These are phyloP conservation scores for Augochlorella aurata DNA, from an alignment of 2,888 invertebrate genomes.

Conservation along the genomic window DNA sequence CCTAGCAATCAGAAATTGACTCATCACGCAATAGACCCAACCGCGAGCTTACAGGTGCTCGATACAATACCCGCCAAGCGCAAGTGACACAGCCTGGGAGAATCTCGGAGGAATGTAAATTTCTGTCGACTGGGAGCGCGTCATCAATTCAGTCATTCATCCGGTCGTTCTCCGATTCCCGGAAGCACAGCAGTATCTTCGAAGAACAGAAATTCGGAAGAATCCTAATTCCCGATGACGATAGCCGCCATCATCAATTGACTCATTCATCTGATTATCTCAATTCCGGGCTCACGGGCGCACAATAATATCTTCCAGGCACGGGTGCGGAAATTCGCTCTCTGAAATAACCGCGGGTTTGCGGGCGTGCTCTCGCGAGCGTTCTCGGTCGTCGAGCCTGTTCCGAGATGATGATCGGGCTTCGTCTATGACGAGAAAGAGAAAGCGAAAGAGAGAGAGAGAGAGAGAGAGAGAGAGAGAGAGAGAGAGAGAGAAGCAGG, in stretches of 20 bases:
- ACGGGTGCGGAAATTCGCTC: constrained; percentile 68
- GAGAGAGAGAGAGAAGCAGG: background rate
- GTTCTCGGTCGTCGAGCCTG: constrained; percentile 55
- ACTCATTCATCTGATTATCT: constrained; percentile 4
- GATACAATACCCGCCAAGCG: too few relatives aligned
- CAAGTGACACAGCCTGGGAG: too few relatives aligned
- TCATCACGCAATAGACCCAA: too few relatives aligned
- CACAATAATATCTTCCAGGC: constrained; percentile 67
- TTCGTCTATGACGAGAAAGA: constrained; percentile 54
- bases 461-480: background rate
- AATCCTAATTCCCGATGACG: background rate
- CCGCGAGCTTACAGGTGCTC: too few relatives aligned
- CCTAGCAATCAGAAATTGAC: too few relatives aligned
- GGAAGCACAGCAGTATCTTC: background rate
- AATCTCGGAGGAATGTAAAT: too few relatives aligned
- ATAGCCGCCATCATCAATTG: background rate
- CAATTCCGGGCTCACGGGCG: constrained; percentile 41
- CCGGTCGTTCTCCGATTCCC: background rate
- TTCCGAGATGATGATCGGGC: constrained; percentile 73
- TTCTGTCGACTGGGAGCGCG: too few relatives aligned
- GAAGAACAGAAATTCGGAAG: background rate
- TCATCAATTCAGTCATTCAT: too few relatives aligned
- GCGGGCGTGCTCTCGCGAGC: constrained; percentile 52
- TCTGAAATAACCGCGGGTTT: constrained; percentile 75
- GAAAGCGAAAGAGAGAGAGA: background rate